Percentiles rank a stretch among this genome's conserved stretches.
phyloP scores from a whole-genome alignment of 2,797 vertebrate species.

The Dryobates pubescens region DNA sequence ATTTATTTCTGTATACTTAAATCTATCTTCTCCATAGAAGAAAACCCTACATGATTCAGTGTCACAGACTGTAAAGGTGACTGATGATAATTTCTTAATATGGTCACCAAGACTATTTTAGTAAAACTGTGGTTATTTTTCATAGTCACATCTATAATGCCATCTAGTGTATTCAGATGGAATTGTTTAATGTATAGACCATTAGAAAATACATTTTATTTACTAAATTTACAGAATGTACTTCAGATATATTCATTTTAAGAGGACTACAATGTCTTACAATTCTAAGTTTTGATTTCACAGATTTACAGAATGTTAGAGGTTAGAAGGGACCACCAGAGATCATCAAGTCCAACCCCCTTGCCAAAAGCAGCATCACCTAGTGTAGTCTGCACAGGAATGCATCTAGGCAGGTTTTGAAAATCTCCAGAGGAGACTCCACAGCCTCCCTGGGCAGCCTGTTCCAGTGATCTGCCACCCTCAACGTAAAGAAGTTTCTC shows the following conservation, averaged over 20 bases:
- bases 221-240: neutral
- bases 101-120: neutral
- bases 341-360: too few species aligned
- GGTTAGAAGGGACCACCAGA: too few species aligned
- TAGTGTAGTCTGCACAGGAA: too few species aligned
- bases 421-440: too few species aligned
- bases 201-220: neutral
- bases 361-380: too few species aligned
- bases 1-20: neutral
- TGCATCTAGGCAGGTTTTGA: too few species aligned
- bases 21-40: neutral
- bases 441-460: too few species aligned
- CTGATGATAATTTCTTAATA: neutral
- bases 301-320: too few species aligned
- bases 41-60: neutral
- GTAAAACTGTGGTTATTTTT: neutral
- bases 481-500: too few species aligned
- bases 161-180: slow-evolving; percentile 62
- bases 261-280: neutral
- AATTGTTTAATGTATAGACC: neutral
- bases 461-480: too few species aligned
- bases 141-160: slow-evolving; percentile 48
- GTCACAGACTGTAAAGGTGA: neutral
- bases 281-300: neutral
- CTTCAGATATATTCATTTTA: neutral